Conservation (phyloP, 2,888 invertebrate genomes). For the Lycophotia porphyrea region DNA sequence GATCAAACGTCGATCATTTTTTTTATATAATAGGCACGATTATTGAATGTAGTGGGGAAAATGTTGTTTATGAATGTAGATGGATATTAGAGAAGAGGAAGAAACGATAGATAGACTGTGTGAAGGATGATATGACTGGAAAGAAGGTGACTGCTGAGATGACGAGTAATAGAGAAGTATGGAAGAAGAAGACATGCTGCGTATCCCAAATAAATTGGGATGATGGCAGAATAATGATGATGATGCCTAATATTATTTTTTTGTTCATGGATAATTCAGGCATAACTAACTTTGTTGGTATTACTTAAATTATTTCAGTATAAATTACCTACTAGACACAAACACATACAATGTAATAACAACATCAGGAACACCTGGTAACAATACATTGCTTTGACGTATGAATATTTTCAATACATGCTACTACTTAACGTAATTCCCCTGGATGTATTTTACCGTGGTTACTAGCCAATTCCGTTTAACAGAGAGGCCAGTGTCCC, state of each 20-base stretch:
- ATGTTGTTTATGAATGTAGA: too few relatives aligned
- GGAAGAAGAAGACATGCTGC: too few relatives aligned
- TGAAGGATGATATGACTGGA: too few relatives aligned
- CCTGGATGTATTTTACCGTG: neutral
- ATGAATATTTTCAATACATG: neutral
- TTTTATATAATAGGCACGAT: too few relatives aligned
- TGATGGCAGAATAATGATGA: too few relatives aligned
- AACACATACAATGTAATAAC: neutral
- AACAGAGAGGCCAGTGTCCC: neutral
- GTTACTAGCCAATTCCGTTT: neutral
- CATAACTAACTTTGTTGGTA: neutral
- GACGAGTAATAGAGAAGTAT: too few relatives aligned
- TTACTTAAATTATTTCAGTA: neutral
- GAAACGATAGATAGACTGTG: too few relatives aligned
- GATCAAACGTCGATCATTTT: too few relatives aligned
- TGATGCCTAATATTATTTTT: neutral
- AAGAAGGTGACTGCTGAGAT: too few relatives aligned
- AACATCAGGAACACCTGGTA: neutral
- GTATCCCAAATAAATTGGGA: too few relatives aligned
- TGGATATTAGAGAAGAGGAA: too few relatives aligned
- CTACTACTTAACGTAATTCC: neutral
- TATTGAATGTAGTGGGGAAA: too few relatives aligned
- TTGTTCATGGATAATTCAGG: neutral
- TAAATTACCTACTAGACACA: neutral
- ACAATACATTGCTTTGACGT: neutral